Percentiles rank a stretch among this genome's conserved stretches.
Conservation (phyloP, 2,888 invertebrate species). For the Mythimna lalbum region DNA sequence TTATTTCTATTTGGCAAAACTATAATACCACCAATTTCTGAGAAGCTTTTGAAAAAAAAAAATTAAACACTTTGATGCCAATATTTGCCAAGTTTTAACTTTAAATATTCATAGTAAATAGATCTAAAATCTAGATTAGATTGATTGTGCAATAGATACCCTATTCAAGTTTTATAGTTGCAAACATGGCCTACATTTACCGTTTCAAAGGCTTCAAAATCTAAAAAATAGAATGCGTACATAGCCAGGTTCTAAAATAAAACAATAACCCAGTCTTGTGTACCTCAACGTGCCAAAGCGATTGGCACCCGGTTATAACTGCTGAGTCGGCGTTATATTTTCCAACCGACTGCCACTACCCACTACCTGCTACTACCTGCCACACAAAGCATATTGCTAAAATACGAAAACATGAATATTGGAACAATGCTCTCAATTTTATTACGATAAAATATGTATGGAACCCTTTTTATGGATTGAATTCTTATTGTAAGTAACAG, state of each 20-base stretch:
- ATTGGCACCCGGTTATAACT: slow-evolving; percentile 31
- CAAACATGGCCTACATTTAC: neutral
- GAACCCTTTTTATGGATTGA: slow-evolving; percentile 33
- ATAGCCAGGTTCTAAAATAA: neutral
- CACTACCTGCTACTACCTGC: slow-evolving; percentile 11
- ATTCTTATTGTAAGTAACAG: slow-evolving; percentile 31
- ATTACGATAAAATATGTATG: slow-evolving; percentile 51
- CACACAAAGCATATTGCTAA: slow-evolving; percentile 17
- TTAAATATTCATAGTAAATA: neutral
- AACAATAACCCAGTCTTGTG: slow-evolving; percentile 16
- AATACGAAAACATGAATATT: slow-evolving; percentile 52
- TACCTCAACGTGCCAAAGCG: slow-evolving; percentile 11
- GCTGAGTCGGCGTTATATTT: slow-evolving; percentile 28
- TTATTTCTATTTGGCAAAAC: too few species aligned
- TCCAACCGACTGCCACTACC: neutral
- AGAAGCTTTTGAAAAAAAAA: neutral
- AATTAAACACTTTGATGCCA: too few species aligned
- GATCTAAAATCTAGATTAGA: too few species aligned
- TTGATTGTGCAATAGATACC: too few species aligned
- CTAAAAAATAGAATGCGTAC: neutral
- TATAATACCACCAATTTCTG: too few species aligned
- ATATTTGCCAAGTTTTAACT: neutral
- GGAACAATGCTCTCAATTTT: slow-evolving; percentile 46
- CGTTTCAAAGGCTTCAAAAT: neutral
- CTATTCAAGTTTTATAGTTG: neutral